Percentiles rank a stretch among this genome's conserved stretches.
These are phyloP conservation scores for Pogonophryne albipinna DNA, from an alignment of 2,797 vertebrate species.

Conservation along the genomic window DNA sequence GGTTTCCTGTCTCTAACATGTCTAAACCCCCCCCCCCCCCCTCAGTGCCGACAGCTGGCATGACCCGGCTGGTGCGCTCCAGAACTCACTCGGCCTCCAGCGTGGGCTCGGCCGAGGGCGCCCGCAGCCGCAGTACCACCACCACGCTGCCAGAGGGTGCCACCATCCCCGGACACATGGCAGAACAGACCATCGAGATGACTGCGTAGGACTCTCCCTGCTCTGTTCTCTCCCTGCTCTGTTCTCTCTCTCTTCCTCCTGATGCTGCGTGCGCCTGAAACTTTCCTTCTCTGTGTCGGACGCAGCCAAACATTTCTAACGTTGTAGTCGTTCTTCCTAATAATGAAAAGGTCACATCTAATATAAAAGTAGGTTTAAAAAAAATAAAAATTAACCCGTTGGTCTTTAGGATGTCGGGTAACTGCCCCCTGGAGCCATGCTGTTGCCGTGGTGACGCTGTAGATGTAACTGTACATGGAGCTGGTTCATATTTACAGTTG, in stretches of 20 bases:
- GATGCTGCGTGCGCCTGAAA: not conserved
- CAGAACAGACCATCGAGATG: conserved; percentile 89
- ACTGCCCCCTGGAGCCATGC: conserved; percentile 9
- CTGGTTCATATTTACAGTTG: conserved; percentile 42
- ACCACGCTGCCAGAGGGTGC: conserved; percentile 85
- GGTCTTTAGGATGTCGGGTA: not conserved
- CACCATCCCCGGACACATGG: conserved; percentile 76
- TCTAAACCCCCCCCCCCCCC: conserved; percentile 7
- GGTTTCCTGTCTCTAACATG: not conserved
- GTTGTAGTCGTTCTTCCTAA: conserved; percentile 21
- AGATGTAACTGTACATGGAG: conserved; percentile 24
- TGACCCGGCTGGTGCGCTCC: conserved; percentile 93
- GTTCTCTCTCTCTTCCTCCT: not conserved
- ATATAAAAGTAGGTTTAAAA: not conserved
- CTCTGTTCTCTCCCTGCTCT: not conserved
- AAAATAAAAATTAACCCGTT: no score
- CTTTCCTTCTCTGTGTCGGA: not conserved
- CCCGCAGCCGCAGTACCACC: conserved; percentile 86
- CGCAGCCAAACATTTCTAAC: not conserved
- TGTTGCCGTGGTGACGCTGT: conserved; percentile 42
- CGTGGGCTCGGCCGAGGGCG: conserved; percentile 88
- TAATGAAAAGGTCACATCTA: not conserved
- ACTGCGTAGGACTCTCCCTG: conserved; percentile 83
- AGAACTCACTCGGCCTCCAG: conserved; percentile 94
- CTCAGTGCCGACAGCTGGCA: conserved; percentile 91